phyloP scores from a whole-genome alignment of 2,797 vertebrate species.

The Eulemur coronatus region DNA sequence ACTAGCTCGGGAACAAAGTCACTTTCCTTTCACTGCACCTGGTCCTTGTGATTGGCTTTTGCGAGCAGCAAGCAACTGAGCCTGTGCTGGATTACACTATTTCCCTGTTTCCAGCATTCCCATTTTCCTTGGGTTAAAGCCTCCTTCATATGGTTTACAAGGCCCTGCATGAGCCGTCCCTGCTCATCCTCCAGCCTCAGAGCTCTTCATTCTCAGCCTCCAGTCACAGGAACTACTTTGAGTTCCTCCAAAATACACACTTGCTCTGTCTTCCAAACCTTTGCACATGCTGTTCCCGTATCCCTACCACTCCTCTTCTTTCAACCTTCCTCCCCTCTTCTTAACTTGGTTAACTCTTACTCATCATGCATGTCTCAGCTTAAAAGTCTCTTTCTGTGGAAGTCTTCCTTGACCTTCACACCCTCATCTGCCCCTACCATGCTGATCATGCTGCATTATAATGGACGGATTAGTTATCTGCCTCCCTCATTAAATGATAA shows the following conservation, averaged over 20 bases:
- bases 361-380: neutral
- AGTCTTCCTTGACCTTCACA: neutral
- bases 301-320: neutral
- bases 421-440: neutral
- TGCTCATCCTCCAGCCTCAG: neutral
- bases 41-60: neutral
- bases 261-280: neutral
- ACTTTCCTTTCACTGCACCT: neutral
- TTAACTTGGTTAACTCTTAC: neutral
- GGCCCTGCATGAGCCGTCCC: neutral
- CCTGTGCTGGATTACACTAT: neutral
- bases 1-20: neutral
- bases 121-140: neutral
- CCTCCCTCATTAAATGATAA: neutral
- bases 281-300: neutral
- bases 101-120: neutral
- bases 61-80: neutral
- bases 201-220: neutral
- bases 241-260: neutral
- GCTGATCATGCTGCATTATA: neutral
- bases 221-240: neutral
- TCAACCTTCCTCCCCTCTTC: neutral
- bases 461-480: neutral
- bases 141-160: neutral
- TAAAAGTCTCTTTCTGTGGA: neutral